A percentile compares a stretch with the other conserved stretches of the same genome.
These are phyloP conservation scores for Styela plicata DNA, from an alignment of 23 tunicate species.

Conservation along the genomic window DNA sequence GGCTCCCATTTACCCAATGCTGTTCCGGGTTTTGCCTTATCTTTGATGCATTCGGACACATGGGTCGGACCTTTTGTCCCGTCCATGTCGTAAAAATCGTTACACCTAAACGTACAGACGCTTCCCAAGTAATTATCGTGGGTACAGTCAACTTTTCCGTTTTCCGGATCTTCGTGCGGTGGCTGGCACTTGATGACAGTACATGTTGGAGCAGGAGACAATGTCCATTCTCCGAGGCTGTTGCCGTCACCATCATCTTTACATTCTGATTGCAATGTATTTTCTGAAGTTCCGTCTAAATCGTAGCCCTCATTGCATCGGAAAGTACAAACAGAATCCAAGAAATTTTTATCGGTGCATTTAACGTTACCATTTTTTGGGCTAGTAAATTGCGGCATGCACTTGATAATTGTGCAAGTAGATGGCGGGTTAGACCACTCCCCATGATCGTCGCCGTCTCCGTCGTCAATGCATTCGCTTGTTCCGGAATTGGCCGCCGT, in stretches of 20 bases:
- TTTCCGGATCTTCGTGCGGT: not conserved
- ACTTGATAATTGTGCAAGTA: not conserved
- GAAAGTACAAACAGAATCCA: not conserved
- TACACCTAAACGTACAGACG: not conserved
- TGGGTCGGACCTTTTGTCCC: not conserved
- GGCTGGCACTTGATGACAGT: not conserved
- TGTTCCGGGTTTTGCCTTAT: not conserved
- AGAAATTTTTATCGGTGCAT: not conserved
- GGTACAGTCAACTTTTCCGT: not conserved
- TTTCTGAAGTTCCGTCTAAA: not conserved
- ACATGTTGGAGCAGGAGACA: not conserved
- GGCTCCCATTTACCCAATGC: not conserved
- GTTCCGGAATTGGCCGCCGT: not conserved
- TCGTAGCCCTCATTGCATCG: constrained; percentile 5
- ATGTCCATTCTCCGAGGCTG: constrained; percentile 5
- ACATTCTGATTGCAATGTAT: not conserved
- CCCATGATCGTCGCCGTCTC: not conserved
- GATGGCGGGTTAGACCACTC: not conserved
- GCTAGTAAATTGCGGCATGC: not conserved
- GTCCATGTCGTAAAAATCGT: constrained; percentile 1
- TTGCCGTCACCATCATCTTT: not conserved
- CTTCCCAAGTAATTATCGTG: not conserved
- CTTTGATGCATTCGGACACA: not conserved
- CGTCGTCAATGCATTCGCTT: not conserved
- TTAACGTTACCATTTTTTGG: not conserved